Evolutionary conservation across 2,888 invertebrate genomes (phyloP).

Genomic region (Lasioglossum lativentre): DNA sequence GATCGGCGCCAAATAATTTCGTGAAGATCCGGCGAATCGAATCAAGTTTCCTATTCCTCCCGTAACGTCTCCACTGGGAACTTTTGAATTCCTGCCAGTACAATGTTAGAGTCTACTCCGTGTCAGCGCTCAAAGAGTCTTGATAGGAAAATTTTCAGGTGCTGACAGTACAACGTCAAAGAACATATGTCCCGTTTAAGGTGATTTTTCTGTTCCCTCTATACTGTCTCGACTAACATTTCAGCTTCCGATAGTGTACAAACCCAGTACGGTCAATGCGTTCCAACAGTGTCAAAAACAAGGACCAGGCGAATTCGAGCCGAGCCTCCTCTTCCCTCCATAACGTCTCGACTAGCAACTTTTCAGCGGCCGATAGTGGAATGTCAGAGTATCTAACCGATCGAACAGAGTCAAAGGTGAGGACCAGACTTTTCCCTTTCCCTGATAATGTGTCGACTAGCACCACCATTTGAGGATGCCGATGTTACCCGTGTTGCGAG

Average conservation of each 20-base stretch:
- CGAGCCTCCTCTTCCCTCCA: not conserved
- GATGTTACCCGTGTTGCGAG: constrained; percentile 14
- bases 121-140: not conserved
- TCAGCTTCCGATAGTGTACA: too few species aligned
- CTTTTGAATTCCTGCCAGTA: not conserved
- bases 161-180: not conserved
- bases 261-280: too few species aligned
- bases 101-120: not conserved
- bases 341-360: not conserved
- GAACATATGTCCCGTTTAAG: too few species aligned
- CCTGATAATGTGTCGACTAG: not conserved
- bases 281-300: too few species aligned
- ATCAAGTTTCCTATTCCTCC: not conserved
- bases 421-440: not conserved
- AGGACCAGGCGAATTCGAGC: too few species aligned
- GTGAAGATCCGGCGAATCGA: not conserved
- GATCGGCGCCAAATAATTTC: not conserved
- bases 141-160: not conserved
- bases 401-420: not conserved
- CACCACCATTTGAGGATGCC: not conserved
- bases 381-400: not conserved
- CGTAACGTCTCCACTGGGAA: not conserved
- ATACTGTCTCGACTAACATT: too few species aligned
- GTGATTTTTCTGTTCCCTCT: too few species aligned
- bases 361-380: not conserved